Conservation (phyloP, 2,113 vertebrate genomes). For the Azemiops feae region DNA sequence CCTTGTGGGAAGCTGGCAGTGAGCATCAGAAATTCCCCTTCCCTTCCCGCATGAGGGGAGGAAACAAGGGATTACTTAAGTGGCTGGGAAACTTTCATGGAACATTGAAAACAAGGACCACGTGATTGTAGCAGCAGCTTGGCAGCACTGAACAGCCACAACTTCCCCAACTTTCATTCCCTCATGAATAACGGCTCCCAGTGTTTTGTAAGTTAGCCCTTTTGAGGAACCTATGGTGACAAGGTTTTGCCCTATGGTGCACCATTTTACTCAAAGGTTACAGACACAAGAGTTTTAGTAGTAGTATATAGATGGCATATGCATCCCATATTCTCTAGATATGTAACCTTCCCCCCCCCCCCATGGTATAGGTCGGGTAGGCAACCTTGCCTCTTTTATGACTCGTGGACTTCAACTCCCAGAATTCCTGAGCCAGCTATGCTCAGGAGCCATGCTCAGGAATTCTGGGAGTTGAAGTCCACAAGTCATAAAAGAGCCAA, state of each 20-base stretch:
- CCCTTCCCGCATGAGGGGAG: background rate
- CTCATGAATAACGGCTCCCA: background rate
- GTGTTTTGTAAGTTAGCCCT: background rate
- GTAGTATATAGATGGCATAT: background rate
- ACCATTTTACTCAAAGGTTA: background rate
- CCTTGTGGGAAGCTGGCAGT: background rate
- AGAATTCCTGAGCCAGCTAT: too few species aligned
- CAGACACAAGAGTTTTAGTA: background rate
- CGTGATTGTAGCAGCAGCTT: background rate
- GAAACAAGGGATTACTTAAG: background rate
- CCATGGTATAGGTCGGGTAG: too few species aligned
- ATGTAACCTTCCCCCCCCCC: background rate
- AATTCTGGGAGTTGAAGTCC: too few species aligned
- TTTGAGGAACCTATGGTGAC: background rate
- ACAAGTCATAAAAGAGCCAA: too few species aligned
- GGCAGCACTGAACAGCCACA: background rate
- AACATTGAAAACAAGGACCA: background rate
- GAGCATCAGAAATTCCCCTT: background rate
- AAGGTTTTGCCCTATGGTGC: background rate
- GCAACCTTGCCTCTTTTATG: too few species aligned
- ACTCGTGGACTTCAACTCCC: too few species aligned
- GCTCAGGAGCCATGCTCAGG: too few species aligned
- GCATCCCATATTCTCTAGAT: conserved; percentile 6
- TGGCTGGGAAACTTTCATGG: background rate
- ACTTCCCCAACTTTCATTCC: background rate